Evolutionary conservation across 2,797 vertebrate genomes (phyloP).

Genomic region (Xenopus petersii): DNA sequence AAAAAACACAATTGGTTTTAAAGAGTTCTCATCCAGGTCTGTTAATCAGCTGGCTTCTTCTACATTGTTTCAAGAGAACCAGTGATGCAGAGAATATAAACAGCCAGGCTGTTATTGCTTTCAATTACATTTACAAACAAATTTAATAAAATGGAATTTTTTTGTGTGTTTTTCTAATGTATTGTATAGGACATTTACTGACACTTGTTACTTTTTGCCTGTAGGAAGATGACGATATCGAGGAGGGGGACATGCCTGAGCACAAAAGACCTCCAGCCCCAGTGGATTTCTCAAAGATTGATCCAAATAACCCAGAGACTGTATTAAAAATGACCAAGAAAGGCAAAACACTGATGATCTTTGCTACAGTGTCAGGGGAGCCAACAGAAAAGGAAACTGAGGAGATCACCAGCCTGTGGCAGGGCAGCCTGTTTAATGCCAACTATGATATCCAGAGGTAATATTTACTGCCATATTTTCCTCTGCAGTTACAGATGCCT

Average conservation of each 20-base stretch:
- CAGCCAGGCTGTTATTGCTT: no score
- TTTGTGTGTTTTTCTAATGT: no score
- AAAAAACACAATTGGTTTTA: no score
- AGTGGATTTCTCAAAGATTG: slow-evolving; percentile 87
- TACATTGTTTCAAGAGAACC: no score
- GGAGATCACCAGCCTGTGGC: slow-evolving; percentile 90
- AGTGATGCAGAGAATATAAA: no score
- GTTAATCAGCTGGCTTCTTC: no score
- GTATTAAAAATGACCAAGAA: slow-evolving; percentile 92
- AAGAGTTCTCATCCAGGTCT: no score
- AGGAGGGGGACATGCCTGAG: slow-evolving; percentile 92
- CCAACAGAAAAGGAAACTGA: slow-evolving; percentile 94
- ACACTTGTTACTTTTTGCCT: background rate
- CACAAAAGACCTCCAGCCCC: slow-evolving; percentile 84
- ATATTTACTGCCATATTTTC: no score
- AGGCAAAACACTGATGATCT: slow-evolving; percentile 94
- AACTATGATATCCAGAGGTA: slow-evolving; percentile 93
- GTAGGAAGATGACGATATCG: slow-evolving; percentile 92
- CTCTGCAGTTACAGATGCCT: no score
- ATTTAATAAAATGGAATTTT: no score
- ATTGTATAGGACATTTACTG: no score
- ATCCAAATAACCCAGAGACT: slow-evolving; percentile 85
- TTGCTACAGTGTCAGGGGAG: slow-evolving; percentile 83
- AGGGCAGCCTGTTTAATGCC: slow-evolving; percentile 92
- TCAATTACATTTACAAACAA: no score